phyloP scores from a whole-genome alignment of 2,797 vertebrate species.

The Potorous gilbertii region DNA sequence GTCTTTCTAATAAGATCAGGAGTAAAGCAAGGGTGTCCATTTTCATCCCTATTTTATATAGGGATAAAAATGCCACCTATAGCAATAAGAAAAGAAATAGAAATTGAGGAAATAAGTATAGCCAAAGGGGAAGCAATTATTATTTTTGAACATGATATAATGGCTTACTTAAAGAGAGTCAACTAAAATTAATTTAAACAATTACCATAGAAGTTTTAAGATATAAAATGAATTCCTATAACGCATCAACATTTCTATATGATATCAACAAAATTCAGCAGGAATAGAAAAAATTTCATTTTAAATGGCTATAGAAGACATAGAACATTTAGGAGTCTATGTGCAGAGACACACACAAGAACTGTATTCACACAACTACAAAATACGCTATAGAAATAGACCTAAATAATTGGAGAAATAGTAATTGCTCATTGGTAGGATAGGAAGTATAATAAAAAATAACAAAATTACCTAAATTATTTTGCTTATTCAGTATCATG shows the following conservation, averaged over 20 bases:
- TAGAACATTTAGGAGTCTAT: too few species aligned
- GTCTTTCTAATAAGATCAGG: not conserved
- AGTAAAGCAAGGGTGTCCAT: not conserved
- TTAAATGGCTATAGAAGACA: not conserved
- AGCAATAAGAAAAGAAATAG: not conserved
- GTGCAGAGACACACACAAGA: too few species aligned
- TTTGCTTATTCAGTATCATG: not conserved
- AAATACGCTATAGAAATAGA: not conserved
- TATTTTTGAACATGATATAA: not conserved
- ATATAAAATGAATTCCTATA: not conserved
- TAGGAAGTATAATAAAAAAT: not conserved
- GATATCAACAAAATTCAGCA: not conserved
- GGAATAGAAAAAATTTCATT: not conserved
- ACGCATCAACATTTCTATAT: not conserved
- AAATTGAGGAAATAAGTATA: not conserved
- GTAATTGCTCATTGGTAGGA: not conserved
- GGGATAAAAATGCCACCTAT: not conserved
- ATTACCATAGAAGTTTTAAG: not conserved
- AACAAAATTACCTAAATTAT: not conserved
- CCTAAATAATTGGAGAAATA: not conserved
- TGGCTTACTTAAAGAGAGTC: not conserved
- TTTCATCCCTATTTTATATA: not conserved
- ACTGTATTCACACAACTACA: too few species aligned
- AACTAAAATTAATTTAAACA: not conserved
- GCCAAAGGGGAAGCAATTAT: not conserved